phyloP scores from a whole-genome alignment of 1,140 invertebrate species.

The Condylostylus longicornis region DNA sequence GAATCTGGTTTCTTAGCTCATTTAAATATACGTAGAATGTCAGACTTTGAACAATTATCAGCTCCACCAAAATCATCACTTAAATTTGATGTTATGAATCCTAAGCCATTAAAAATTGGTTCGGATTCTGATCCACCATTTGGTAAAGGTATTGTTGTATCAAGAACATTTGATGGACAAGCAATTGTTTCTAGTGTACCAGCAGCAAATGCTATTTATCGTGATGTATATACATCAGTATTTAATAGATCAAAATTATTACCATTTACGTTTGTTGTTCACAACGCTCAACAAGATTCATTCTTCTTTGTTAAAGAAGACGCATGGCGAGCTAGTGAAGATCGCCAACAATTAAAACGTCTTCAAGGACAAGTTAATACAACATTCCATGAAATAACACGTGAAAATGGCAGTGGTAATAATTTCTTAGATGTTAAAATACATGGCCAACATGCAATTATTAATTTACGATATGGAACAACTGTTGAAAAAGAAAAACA shows the following conservation, averaged over 20 bases:
- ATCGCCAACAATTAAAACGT: slow-evolving; percentile 72
- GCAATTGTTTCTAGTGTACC: slow-evolving; percentile 75
- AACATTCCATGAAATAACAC: slow-evolving; percentile 69
- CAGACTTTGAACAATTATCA: slow-evolving; percentile 51
- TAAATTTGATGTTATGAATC: slow-evolving; percentile 54
- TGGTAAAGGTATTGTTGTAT: slow-evolving; percentile 79
- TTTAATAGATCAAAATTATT: slow-evolving; percentile 82
- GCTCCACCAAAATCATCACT: slow-evolving; percentile 56
- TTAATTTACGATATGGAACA: slow-evolving; percentile 77
- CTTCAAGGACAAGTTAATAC: slow-evolving; percentile 84
- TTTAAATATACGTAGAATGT: slow-evolving; percentile 55
- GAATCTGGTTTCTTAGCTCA: slow-evolving; percentile 68
- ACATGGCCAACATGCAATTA: slow-evolving; percentile 63
- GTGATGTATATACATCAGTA: slow-evolving; percentile 85
- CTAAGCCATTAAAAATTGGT: slow-evolving; percentile 54
- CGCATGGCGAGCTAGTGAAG: slow-evolving; percentile 70
- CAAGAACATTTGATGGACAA: slow-evolving; percentile 56
- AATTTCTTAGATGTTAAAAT: slow-evolving; percentile 72
- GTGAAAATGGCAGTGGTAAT: slow-evolving; percentile 49
- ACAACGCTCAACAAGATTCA: slow-evolving; percentile 76
- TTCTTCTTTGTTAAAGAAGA: slow-evolving; percentile 93
- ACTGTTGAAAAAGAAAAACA: slow-evolving; percentile 76
- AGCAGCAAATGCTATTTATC: slow-evolving; percentile 70
- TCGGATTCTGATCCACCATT: slow-evolving; percentile 72
- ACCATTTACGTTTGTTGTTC: slow-evolving; percentile 75